A percentile compares a stretch with the other conserved stretches of the same genome.
Conservation (phyloP, 2,797 vertebrate species). For the Diceros bicornis region DNA sequence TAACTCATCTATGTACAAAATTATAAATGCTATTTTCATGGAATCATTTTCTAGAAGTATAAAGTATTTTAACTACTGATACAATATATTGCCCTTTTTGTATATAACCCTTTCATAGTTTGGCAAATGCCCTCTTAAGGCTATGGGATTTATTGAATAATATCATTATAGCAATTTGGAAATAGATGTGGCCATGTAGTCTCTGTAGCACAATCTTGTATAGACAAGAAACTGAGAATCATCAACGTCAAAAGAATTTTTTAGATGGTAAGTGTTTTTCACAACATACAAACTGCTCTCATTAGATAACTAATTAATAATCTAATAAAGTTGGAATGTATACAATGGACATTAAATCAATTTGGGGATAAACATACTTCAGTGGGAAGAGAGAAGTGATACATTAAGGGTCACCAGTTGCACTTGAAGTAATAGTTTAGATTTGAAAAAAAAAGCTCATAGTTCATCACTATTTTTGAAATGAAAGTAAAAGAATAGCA, state of each 20-base stretch:
- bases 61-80: constrained; percentile 32
- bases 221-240: neutral
- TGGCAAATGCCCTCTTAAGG: neutral
- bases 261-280: neutral
- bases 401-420: neutral
- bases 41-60: neutral
- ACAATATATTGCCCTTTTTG: neutral
- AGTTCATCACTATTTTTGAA: neutral
- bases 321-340: neutral
- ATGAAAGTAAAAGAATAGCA: neutral
- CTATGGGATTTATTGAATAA: neutral
- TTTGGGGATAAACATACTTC: neutral
- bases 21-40: neutral
- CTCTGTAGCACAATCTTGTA: neutral
- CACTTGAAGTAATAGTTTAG: neutral
- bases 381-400: neutral
- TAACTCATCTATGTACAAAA: neutral
- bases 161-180: neutral
- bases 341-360: neutral
- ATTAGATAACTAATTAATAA: neutral
- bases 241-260: neutral
- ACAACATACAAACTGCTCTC: neutral
- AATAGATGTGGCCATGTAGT: neutral
- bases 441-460: neutral
- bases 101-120: neutral